Percentiles rank a stretch among this genome's conserved stretches.
phyloP scores from a whole-genome alignment of 2,888 invertebrate species.

The Zonitis immaculata region DNA sequence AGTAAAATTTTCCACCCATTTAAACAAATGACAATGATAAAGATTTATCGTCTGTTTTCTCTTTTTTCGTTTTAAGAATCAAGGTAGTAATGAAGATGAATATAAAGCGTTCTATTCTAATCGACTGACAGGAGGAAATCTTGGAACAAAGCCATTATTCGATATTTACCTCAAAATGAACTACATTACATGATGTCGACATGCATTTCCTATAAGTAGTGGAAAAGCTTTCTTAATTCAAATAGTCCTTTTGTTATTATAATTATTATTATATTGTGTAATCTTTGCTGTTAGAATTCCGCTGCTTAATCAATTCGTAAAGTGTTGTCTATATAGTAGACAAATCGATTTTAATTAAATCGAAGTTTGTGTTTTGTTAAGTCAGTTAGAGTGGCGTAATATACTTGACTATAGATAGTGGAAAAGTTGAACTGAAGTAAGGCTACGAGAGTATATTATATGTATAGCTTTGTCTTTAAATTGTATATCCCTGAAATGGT shows the following conservation, averaged over 20 bases:
- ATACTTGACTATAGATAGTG: not conserved
- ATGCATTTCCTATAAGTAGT: not conserved
- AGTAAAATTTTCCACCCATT: too few species aligned
- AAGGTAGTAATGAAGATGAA: not conserved
- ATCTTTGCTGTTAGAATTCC: too few species aligned
- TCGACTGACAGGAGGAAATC: not conserved
- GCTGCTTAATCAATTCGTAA: too few species aligned
- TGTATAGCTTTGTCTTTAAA: too few species aligned
- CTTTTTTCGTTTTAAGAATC: not conserved
- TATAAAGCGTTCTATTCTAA: not conserved
- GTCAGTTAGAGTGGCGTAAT: too few species aligned
- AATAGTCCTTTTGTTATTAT: not conserved
- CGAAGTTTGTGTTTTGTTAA: too few species aligned
- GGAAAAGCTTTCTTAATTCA: not conserved
- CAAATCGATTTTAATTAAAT: not conserved
- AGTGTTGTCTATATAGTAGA: too few species aligned
- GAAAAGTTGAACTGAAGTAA: not conserved
- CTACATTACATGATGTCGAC: not conserved
- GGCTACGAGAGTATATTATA: too few species aligned
- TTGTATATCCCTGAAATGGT: conserved; percentile 5
- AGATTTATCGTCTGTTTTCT: not conserved
- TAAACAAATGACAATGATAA: not conserved
- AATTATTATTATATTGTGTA: too few species aligned
- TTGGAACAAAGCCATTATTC: not conserved
- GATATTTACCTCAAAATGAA: not conserved